Conservation (phyloP, 2,113 vertebrate species). For the Apistogramma diplotaenia region DNA sequence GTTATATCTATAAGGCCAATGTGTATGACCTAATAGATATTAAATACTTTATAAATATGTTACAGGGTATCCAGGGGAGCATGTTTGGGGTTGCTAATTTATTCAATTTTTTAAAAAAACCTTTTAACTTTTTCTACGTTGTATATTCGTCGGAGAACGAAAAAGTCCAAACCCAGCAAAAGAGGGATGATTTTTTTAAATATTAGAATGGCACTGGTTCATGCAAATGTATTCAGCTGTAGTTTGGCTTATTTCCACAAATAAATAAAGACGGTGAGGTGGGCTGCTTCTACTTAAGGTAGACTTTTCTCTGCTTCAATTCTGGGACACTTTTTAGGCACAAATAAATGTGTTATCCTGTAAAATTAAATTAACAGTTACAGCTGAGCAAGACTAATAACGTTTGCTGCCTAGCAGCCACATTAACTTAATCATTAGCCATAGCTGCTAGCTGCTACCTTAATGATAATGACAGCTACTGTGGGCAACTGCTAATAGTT, state of each 20-base stretch:
- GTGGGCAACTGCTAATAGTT: background rate
- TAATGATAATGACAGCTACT: background rate
- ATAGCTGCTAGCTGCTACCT: background rate
- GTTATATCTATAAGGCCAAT: too few relatives aligned
- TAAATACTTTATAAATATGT: too few relatives aligned
- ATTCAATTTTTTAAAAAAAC: too few relatives aligned
- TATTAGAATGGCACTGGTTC: background rate
- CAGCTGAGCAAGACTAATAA: background rate
- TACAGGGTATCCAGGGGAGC: too few relatives aligned
- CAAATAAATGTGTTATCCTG: background rate
- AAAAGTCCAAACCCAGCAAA: background rate
- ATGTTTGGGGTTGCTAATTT: too few relatives aligned
- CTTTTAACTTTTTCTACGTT: too few relatives aligned
- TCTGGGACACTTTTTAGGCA: background rate
- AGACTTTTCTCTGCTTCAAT: background rate
- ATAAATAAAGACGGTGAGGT: background rate
- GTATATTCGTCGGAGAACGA: background rate
- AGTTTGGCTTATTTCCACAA: rapidly evolving
- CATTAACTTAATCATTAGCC: background rate
- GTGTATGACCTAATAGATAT: too few relatives aligned
- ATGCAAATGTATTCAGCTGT: background rate
- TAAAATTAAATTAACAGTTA: background rate
- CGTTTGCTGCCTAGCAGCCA: background rate
- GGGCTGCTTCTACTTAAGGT: background rate
- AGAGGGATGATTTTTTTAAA: too few relatives aligned